These are phyloP conservation scores for Colletes collaris DNA, from an alignment of 2,888 invertebrate genomes.

Conservation along the genomic window DNA sequence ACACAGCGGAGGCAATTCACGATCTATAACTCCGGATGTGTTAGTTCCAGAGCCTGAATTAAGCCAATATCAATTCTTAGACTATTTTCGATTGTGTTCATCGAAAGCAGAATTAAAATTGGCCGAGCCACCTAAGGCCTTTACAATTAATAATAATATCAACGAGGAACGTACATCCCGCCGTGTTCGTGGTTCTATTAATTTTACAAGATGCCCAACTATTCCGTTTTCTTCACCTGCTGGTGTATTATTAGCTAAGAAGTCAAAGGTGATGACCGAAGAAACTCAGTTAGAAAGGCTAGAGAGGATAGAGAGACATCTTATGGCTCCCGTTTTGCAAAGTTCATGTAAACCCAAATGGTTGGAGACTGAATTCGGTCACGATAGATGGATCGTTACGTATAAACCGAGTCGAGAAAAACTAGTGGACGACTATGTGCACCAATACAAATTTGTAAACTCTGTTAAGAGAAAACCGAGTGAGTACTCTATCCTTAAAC, in stretches of 20 bases:
- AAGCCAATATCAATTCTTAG: conserved; percentile 82
- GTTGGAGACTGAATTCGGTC: conserved; percentile 73
- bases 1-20: conserved; percentile 81
- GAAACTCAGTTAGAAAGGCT: conserved; percentile 84
- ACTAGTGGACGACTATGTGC: conserved; percentile 68
- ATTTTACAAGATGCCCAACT: conserved; percentile 83
- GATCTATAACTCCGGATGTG: conserved; percentile 80
- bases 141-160: conserved; percentile 27
- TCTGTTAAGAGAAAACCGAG: conserved; percentile 75
- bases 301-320: conserved; percentile 84
- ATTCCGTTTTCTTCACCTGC: conserved; percentile 85
- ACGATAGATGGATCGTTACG: conserved; percentile 78
- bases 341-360: conserved; percentile 76
- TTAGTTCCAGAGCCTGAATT: conserved; percentile 68
- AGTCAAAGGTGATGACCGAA: conserved; percentile 83
- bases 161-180: conserved; percentile 77
- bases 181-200: conserved; percentile 82
- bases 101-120: conserved; percentile 53
- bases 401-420: conserved; percentile 78
- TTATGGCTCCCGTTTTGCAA: conserved; percentile 82
- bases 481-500: conserved; percentile 64
- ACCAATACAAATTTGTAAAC: conserved; percentile 78
- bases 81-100: conserved; percentile 83
- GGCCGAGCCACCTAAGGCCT: conserved; percentile 24
- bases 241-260: conserved; percentile 83